Evolutionary conservation across 92 coral and sea anemone species (phyloP).

Genomic region (Epizoanthus illoricatus): DNA sequence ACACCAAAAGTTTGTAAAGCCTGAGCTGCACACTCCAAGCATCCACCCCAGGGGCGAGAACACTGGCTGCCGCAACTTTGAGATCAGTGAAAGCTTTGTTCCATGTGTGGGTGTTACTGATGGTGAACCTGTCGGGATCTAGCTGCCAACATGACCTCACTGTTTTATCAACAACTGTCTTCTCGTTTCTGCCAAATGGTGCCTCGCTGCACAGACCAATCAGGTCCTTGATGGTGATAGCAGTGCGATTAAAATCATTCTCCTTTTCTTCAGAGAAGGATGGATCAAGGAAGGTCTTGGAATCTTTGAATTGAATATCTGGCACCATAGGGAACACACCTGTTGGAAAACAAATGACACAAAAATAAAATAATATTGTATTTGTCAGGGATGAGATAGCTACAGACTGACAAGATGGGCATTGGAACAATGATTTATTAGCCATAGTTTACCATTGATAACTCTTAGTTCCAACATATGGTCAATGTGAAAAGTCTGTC

Average conservation of each 20-base stretch:
- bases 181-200: slow-evolving; percentile 46
- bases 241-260: slow-evolving; percentile 20
- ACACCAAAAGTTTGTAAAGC: slow-evolving; percentile 42
- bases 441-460: no score
- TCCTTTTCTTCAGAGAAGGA: slow-evolving; percentile 34
- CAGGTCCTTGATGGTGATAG: slow-evolving; percentile 45
- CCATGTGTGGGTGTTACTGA: slow-evolving; percentile 23
- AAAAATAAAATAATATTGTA: neutral
- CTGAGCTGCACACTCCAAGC: slow-evolving; percentile 24
- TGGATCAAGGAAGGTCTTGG: slow-evolving; percentile 29
- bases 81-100: slow-evolving; percentile 31
- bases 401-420: no score
- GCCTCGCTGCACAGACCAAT: slow-evolving; percentile 39
- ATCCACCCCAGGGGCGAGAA: slow-evolving; percentile 40
- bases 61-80: slow-evolving; percentile 30
- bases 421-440: no score
- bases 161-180: slow-evolving; percentile 40
- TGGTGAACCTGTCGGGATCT: slow-evolving; percentile 38
- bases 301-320: slow-evolving; percentile 40
- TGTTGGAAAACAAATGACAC: slow-evolving; percentile 4
- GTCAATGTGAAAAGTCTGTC: no score
- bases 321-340: slow-evolving; percentile 43
- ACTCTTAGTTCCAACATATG: no score
- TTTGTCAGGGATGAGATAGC: no score
- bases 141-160: slow-evolving; percentile 48